Conservation (phyloP, 2,888 invertebrate genomes). For the Lobophora halterata region DNA sequence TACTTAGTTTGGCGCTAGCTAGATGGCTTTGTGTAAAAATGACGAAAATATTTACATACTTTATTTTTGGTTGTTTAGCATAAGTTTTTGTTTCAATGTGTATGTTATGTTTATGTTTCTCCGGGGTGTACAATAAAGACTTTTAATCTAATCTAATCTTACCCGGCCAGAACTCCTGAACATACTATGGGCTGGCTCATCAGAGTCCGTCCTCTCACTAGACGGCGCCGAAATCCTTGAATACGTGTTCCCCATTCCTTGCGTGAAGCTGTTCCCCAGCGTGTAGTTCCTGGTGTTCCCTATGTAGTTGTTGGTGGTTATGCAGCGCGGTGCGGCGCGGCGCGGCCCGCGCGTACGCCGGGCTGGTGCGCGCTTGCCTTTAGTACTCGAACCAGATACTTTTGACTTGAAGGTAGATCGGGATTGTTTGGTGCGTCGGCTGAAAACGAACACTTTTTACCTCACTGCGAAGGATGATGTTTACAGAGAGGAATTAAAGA, state of each 20-base stretch:
- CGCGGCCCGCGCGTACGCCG: constrained; percentile 43
- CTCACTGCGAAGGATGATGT: no score
- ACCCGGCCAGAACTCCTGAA: constrained; percentile 49
- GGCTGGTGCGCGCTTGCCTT: constrained; percentile 42
- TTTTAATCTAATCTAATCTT: no score
- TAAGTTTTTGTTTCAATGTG: no score
- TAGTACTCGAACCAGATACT: constrained; percentile 33
- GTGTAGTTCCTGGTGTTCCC: constrained; percentile 30
- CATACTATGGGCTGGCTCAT: constrained; percentile 56
- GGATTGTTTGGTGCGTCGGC: constrained; percentile 56
- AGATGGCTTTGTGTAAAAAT: no score
- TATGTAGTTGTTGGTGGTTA: constrained; percentile 17
- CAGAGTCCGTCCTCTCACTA: constrained; percentile 69
- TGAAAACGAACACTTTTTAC: no score
- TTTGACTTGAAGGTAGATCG: constrained; percentile 40
- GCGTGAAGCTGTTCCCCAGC: no score
- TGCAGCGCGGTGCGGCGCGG: constrained; percentile 29
- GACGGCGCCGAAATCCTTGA: constrained; percentile 61
- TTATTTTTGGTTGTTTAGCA: no score
- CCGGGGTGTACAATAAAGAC: not conserved
- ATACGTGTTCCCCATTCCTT: constrained; percentile 22
- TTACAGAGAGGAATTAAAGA: no score
- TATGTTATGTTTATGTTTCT: no score
- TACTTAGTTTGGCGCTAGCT: no score
- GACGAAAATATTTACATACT: no score